These are phyloP conservation scores for Thalassoma bifasciatum DNA, from an alignment of 2,113 vertebrate species.

Conservation along the genomic window DNA sequence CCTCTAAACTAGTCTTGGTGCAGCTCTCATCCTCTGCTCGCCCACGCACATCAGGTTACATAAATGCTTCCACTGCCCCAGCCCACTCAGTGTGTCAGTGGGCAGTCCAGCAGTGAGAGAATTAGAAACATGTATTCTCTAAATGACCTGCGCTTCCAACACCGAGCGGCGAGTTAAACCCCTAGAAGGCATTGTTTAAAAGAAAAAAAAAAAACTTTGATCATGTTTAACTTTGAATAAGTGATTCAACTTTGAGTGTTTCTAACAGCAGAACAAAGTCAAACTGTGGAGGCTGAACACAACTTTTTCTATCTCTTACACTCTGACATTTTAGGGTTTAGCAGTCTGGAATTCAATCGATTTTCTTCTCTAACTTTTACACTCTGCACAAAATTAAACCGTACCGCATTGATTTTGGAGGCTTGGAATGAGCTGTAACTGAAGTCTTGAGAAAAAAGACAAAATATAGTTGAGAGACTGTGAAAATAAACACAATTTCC, in stretches of 20 bases:
- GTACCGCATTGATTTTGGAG: no score
- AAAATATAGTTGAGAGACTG: no score
- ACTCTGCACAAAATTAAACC: not conserved
- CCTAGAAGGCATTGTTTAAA: not conserved
- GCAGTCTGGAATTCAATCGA: no score
- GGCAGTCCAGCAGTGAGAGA: constrained; percentile 54
- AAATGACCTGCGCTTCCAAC: constrained; percentile 50
- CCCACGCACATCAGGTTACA: constrained; percentile 65
- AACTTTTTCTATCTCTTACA: not conserved
- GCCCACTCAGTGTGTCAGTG: constrained; percentile 65
- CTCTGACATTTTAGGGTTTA: not conserved
- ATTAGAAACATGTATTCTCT: constrained; percentile 59
- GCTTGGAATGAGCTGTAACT: no score
- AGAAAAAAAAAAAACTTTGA: not conserved
- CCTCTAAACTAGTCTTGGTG: constrained; percentile 40
- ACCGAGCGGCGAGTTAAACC: constrained; percentile 27
- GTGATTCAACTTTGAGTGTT: not conserved
- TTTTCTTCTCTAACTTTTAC: not conserved
- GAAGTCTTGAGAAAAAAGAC: no score
- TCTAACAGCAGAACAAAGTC: not conserved
- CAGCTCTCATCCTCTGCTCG: constrained; percentile 35
- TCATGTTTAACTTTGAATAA: not conserved
- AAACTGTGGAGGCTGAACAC: not conserved
- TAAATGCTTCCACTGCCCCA: constrained; percentile 62
- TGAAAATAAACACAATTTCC: no score